Evolutionary conservation across 1,140 invertebrate genomes (phyloP).

Genomic region (Leptinotarsa defecta): DNA sequence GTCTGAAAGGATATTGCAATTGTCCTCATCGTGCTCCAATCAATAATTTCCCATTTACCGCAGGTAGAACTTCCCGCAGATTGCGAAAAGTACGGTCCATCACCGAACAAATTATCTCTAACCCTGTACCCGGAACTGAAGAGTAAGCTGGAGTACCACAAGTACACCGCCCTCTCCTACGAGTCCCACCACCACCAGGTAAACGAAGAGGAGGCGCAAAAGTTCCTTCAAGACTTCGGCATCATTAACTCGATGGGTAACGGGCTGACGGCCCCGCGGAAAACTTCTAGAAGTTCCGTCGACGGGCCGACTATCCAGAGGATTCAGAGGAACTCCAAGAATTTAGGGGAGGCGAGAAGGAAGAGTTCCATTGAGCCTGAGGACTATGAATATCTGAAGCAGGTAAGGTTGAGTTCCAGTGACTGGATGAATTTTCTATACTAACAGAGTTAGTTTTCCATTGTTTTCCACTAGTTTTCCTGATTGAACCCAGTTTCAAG

Average conservation of each 20-base stretch:
- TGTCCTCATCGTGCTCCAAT: no score
- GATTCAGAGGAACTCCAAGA: slow-evolving; percentile 47
- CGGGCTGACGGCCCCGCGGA: slow-evolving; percentile 43
- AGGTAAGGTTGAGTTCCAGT: not conserved
- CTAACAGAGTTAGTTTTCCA: no score
- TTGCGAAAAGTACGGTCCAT: slow-evolving; percentile 26
- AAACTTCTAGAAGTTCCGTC: slow-evolving; percentile 34
- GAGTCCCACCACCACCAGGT: slow-evolving; percentile 29
- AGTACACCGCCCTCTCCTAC: slow-evolving; percentile 44
- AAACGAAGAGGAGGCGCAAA: slow-evolving; percentile 47
- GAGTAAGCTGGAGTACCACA: slow-evolving; percentile 49
- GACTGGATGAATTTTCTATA: no score
- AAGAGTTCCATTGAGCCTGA: slow-evolving; percentile 38
- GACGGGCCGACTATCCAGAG: slow-evolving; percentile 36
- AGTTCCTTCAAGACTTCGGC: slow-evolving; percentile 52
- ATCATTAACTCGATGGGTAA: slow-evolving; percentile 55
- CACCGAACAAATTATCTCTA: slow-evolving; percentile 35
- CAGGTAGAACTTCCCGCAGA: slow-evolving; percentile 35
- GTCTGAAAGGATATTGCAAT: no score
- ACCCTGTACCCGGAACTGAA: slow-evolving; percentile 44
- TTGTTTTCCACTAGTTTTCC: no score
- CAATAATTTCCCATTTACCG: not conserved
- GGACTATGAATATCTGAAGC: slow-evolving; percentile 43
- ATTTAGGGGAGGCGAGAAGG: slow-evolving; percentile 24
- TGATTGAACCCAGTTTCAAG: no score